Evolutionary conservation across 2,888 invertebrate species (phyloP), one percentile per base, ranked within the genome.

Genomic region (Metacarcinus magister): DNA sequence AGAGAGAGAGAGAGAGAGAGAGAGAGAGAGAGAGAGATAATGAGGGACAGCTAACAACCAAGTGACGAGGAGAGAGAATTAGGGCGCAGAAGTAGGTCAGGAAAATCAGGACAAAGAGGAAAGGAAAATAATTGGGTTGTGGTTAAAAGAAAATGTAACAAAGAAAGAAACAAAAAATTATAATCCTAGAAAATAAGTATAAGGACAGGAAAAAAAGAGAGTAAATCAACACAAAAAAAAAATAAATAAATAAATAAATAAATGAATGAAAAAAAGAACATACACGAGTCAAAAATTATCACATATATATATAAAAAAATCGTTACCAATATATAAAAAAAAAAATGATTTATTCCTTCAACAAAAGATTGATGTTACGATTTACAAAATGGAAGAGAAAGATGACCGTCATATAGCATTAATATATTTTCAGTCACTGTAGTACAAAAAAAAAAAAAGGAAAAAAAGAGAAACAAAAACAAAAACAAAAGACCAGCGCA

Each of bases 1-100:
- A 60, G 60, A 60, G 60, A 60, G 60, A 60, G 60, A 60, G 60
- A 67, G 67, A 67, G 67, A 67, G 67, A 67, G 67, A 67, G 67
- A 67, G 67, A 67, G 67, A 67, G 67, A 67, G 67, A 67, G 67
- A 67, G 67, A 67, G 67, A 67, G 67, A 67, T 67, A 67, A 67
- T 67, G 67, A 82, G 32, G 82, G 28, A 32, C 10, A 82, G 82
- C 13, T 32, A 82, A 32, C 32, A 82, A 13, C 19, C 32, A 82
- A 32, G 28, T 82, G 32, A 32, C 0, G 32, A 13, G 82, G 82
- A 82, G 32, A 32, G 32, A 4, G 32, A 82, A 82, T 82, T 32
- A 82, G 28, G 32, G 82, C 32, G 7, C 32, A 32, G 32, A 82
- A 8, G 82, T 3, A 7, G 82, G 82, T 82, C 82, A 82, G 82